phyloP scores from a whole-genome alignment of 1,140 invertebrate genomes.

The Scaptodrosophila lebanonensis region DNA sequence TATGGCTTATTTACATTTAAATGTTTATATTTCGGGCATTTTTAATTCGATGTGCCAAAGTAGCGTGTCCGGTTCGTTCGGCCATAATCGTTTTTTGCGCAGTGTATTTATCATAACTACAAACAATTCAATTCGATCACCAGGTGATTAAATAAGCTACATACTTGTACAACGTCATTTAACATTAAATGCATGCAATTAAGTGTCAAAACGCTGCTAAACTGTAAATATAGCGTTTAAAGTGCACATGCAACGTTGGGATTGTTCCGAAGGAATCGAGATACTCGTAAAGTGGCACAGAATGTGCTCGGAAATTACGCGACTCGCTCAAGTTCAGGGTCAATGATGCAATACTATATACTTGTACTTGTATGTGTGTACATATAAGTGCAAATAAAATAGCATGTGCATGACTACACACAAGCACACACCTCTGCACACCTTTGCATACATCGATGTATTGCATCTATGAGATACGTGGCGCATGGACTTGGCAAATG shows the following conservation, averaged over 20 bases:
- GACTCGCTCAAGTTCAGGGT: slow-evolving; percentile 54
- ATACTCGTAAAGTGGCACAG: not conserved
- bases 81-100: slow-evolving; percentile 20
- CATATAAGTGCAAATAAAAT: slow-evolving; percentile 32
- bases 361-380: slow-evolving; percentile 3
- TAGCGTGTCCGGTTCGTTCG: too few species aligned
- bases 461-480: slow-evolving; percentile 15
- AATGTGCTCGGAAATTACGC: not conserved
- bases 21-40: slow-evolving; percentile 35
- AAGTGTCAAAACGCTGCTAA: not conserved
- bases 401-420: too few species aligned
- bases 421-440: too few species aligned
- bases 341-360: slow-evolving; percentile 30
- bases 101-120: slow-evolving; percentile 2
- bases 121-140: too few species aligned
- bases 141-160: too few species aligned
- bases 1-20: too few species aligned
- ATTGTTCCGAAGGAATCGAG: too few species aligned
- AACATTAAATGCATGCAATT: slow-evolving; percentile 34
- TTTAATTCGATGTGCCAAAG: too few species aligned
- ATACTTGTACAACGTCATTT: too few species aligned
- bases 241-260: too few species aligned
- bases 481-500: not conserved
- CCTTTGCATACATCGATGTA: slow-evolving; percentile 8
- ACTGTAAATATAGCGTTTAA: too few species aligned